These are phyloP conservation scores for Ovis canadensis DNA, from an alignment of 2,113 vertebrate genomes.

Conservation along the genomic window DNA sequence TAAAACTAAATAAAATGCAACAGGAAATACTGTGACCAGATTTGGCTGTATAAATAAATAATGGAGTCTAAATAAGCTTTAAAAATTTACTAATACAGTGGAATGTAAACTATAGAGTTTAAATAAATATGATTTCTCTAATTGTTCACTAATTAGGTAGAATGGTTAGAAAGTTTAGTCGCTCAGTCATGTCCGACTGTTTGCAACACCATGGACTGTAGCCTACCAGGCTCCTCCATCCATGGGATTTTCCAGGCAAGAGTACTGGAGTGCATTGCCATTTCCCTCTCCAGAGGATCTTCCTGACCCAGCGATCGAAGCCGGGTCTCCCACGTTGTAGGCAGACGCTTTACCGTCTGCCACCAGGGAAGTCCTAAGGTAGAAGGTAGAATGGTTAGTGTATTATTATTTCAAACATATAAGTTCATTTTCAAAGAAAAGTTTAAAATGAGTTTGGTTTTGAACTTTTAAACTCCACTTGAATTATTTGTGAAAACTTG, in stretches of 20 bases:
- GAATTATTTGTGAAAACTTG: slow-evolving; percentile 32
- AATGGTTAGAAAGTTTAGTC: neutral
- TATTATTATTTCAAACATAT: slow-evolving; percentile 14
- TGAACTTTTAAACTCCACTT: slow-evolving; percentile 37
- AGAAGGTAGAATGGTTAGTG: neutral
- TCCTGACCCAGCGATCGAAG: neutral
- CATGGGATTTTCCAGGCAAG: neutral
- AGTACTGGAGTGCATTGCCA: neutral
- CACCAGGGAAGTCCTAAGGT: neutral
- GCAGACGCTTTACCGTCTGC: neutral
- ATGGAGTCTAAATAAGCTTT: slow-evolving; percentile 6
- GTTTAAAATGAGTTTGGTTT: slow-evolving; percentile 15
- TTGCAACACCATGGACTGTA: neutral
- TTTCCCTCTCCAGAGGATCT: neutral
- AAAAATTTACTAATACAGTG: neutral
- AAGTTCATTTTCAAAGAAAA: slow-evolving; percentile 43
- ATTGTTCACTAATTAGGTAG: neutral
- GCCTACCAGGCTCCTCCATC: neutral
- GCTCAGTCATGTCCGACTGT: neutral
- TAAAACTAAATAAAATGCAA: neutral
- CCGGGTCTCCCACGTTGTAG: neutral
- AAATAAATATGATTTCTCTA: neutral
- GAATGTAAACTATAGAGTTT: neutral
- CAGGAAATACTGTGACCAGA: neutral
- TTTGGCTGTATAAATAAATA: neutral